Conservation (phyloP, 92 coral and sea anemone species). For the Bergia sp. region DNA sequence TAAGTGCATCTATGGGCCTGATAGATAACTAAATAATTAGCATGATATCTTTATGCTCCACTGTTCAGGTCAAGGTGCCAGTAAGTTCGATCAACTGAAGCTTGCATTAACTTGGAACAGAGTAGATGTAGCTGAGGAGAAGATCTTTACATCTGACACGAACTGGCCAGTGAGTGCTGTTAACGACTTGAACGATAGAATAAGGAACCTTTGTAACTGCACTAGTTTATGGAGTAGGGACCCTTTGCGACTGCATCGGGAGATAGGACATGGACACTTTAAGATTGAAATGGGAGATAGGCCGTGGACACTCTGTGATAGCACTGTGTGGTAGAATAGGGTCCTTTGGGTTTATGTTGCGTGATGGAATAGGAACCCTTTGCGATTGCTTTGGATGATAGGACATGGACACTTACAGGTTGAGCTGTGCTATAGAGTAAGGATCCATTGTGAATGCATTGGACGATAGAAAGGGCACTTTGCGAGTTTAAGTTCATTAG, state of each 20-base stretch:
- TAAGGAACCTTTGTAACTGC: not conserved
- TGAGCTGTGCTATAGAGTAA: no score
- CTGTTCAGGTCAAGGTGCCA: conserved; percentile 49
- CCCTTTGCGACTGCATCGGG: not conserved
- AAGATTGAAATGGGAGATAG: no score
- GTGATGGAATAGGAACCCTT: no score
- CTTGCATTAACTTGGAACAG: conserved; percentile 65
- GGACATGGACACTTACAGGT: no score
- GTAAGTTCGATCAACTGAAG: conserved; percentile 57
- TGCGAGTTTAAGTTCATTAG: no score
- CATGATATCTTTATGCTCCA: not conserved
- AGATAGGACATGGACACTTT: no score
- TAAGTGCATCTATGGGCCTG: not conserved
- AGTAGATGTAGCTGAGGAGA: conserved; percentile 63
- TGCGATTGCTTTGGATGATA: no score
- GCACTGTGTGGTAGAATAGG: no score
- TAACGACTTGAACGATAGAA: not conserved
- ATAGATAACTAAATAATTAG: not conserved
- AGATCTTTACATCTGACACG: conserved; percentile 59
- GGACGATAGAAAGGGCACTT: no score
- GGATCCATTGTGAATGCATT: no score
- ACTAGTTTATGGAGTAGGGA: not conserved
- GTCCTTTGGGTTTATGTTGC: no score
- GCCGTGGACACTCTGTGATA: no score
- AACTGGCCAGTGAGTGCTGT: conserved; percentile 61